phyloP scores from a whole-genome alignment of 2,888 invertebrate genomes.

The Drosophila falleni region DNA sequence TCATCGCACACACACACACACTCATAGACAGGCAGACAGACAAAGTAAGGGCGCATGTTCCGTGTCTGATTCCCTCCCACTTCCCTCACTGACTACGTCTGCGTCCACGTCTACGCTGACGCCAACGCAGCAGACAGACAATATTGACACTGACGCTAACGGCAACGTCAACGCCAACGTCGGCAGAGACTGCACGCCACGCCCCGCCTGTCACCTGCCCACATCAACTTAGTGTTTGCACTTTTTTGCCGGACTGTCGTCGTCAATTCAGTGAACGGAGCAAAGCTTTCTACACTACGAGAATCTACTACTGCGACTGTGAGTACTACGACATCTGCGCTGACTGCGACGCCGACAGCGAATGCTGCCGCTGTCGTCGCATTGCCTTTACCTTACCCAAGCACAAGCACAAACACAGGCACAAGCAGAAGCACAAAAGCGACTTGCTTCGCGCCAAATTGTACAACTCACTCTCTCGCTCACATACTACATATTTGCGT shows the following conservation, averaged over 20 bases:
- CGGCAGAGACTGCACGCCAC: constrained; percentile 35
- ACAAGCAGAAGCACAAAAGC: constrained; percentile 2
- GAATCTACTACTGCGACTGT: constrained; percentile 24
- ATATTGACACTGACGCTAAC: constrained; percentile 27
- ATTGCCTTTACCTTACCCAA: constrained; percentile 34
- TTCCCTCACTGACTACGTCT: neutral
- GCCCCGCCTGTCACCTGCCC: constrained; percentile 24
- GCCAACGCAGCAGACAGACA: constrained; percentile 29
- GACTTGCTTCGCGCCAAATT: constrained; percentile 46
- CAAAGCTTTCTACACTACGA: constrained; percentile 1
- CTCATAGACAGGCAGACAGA: constrained; percentile 6
- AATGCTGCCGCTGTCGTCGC: constrained; percentile 10
- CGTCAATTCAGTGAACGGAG: constrained; percentile 8
- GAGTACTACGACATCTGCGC: constrained; percentile 22
- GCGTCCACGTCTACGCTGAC: constrained; percentile 3
- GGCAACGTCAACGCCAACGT: constrained; percentile 6
- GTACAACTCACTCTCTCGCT: constrained; percentile 13
- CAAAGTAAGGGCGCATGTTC: constrained; percentile 24
- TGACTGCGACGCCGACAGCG: constrained; percentile 6
- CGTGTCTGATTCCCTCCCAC: constrained; percentile 20
- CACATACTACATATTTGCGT: neutral
- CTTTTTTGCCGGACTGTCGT: constrained; percentile 16
- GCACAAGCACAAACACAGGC: neutral
- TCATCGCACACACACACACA: constrained; percentile 11
- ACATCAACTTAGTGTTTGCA: neutral